A percentile compares a stretch with the other conserved stretches of the same genome.
phyloP scores from a whole-genome alignment of 2,888 invertebrate species.

The Microctonus hyperodae region DNA sequence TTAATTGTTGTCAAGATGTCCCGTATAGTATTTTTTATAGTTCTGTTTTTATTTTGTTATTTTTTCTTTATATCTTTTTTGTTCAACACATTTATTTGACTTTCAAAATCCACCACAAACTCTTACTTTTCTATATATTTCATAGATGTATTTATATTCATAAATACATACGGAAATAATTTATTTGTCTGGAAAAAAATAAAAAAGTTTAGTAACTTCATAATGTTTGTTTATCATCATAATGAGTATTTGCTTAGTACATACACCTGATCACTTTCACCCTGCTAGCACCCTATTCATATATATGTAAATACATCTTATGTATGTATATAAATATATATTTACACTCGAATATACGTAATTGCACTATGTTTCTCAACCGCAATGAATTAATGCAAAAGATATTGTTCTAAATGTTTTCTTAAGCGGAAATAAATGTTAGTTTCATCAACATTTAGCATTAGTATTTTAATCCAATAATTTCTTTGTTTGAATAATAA shows the following conservation, averaged over 20 bases:
- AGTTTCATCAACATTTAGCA: too few species aligned
- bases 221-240: neutral
- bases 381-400: neutral
- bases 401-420: neutral
- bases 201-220: neutral
- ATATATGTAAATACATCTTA: neutral
- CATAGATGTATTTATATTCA: neutral
- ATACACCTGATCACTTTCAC: neutral
- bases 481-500: neutral
- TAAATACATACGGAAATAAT: slow-evolving; percentile 8
- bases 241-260: neutral
- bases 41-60: too few species aligned
- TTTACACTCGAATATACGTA: neutral
- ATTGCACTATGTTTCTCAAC: neutral
- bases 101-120: slow-evolving; percentile 42
- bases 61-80: slow-evolving; percentile 11
- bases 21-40: neutral
- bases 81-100: slow-evolving; percentile 42
- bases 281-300: neutral
- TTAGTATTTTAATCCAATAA: neutral
- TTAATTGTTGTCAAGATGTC: neutral
- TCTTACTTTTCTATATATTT: slow-evolving; percentile 43
- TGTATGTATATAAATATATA: neutral
- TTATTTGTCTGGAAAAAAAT: neutral
- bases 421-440: neutral